Evolutionary conservation across 2,113 vertebrate species (phyloP).

Genomic region (Pagrus major): DNA sequence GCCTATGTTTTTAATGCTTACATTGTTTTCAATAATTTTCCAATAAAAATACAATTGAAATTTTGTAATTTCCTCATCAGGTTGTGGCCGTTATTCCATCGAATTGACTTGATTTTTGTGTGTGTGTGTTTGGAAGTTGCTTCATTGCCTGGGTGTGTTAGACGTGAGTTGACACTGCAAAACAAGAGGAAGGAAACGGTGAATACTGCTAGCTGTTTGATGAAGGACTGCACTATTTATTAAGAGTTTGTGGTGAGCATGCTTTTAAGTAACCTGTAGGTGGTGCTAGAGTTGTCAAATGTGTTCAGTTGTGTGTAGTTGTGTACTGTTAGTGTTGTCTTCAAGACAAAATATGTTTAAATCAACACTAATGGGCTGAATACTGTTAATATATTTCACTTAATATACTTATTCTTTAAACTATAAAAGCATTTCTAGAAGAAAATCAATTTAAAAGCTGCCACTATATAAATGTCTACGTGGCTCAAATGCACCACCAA

Average conservation of each 20-base stretch:
- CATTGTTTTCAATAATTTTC: slow-evolving; percentile 79
- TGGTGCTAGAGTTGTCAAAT: slow-evolving; percentile 12
- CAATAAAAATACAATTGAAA: slow-evolving; percentile 75
- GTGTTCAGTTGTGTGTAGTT: not conserved
- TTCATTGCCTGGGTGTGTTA: too few species aligned
- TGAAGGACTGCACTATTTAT: not conserved
- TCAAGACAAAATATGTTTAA: not conserved
- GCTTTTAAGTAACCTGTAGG: not conserved
- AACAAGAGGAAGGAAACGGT: not conserved
- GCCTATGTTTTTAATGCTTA: slow-evolving; percentile 81
- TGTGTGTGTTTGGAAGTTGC: not conserved
- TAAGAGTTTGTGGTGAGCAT: not conserved
- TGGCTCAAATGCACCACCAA: not conserved
- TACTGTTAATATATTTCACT: not conserved
- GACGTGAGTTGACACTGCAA: not conserved
- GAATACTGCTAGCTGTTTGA: not conserved
- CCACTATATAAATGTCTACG: not conserved
- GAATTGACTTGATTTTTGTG: not conserved
- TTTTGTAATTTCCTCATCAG: slow-evolving; percentile 12
- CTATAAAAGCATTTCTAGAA: not conserved
- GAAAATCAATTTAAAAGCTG: not conserved
- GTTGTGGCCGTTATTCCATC: not conserved
- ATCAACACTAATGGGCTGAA: not conserved
- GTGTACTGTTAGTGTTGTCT: too few species aligned
- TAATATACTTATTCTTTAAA: not conserved